A percentile compares a stretch with the other conserved stretches of the same genome.
Conservation (phyloP, 2,113 vertebrate species). For the Gavia stellata region DNA sequence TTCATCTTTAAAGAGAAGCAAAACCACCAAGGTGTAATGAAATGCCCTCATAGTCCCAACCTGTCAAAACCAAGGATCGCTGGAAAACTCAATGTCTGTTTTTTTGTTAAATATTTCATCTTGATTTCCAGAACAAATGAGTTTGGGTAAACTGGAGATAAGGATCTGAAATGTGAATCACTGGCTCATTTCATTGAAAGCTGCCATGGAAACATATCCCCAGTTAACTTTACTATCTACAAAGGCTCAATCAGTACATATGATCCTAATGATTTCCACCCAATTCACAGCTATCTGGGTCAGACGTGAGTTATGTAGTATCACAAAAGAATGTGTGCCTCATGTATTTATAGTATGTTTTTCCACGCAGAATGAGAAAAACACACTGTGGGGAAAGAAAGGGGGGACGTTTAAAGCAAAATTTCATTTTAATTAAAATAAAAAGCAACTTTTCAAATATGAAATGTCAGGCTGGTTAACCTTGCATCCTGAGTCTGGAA, state of each 20-base stretch:
- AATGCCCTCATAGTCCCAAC: not conserved
- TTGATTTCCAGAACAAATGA: slow-evolving; percentile 16
- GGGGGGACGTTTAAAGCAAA: not conserved
- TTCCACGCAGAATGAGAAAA: not conserved
- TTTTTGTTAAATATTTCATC: not conserved
- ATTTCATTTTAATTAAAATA: slow-evolving; percentile 56
- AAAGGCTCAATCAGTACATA: slow-evolving; percentile 10
- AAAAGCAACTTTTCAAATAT: slow-evolving; percentile 44
- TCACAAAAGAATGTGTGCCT: not conserved
- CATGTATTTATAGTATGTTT: not conserved
- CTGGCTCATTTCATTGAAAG: not conserved
- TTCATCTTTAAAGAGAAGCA: not conserved
- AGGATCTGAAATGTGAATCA: not conserved
- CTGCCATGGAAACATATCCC: slow-evolving; percentile 43
- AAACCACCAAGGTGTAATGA: not conserved
- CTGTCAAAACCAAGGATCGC: not conserved
- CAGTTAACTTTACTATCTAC: not conserved
- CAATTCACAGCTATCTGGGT: not conserved
- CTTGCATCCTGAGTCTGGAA: slow-evolving; percentile 54
- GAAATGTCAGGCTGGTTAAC: slow-evolving; percentile 69
- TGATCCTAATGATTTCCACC: slow-evolving; percentile 31
- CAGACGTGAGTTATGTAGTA: not conserved
- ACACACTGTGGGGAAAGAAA: not conserved
- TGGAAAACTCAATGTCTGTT: not conserved
- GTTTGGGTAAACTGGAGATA: not conserved